Evolutionary conservation across 2,888 invertebrate species (phyloP), one percentile per base, ranked within the genome.

Genomic region (Apodemia duryi): DNA sequence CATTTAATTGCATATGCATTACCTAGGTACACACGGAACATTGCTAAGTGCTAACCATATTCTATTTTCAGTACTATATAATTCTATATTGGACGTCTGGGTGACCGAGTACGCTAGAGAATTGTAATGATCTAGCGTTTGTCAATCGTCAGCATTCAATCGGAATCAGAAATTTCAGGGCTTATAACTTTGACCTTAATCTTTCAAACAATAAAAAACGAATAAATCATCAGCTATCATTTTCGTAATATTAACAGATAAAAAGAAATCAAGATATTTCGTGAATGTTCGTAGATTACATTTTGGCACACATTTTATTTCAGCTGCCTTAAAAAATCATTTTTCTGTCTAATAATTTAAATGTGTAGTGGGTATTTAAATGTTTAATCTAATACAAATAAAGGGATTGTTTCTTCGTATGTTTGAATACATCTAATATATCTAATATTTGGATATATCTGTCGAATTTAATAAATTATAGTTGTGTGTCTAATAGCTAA

Each of bases 1-100:
- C 57, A 32, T 60, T 60, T 60, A 60, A 35, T 60, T 60, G 57
- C 32, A 35, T n/a, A 35, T n/a, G 57, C 7, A 32, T 57, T 29
- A 29, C 57, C 6, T 60, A 35, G 35, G 57, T 35, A 32, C 35
- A 60, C 35, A 11, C n/a, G 32, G 57, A 57, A 13, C 6, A 35
- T 32, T 13, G 35, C 57, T 32, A 6, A 11, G 35, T n/a, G 57
- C 57, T 60, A 29, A 35, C 32, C n/a, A 35, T 54, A 11, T 54
- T 54, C 10, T 32, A 32, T 60, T 51, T 35, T 11, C 35, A 60
- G 57, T 60, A 54, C 54, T 29, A 21, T 21, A 51, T 51, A 60
- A 60, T 60, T 60, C 57, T 60, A 35, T 60, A 57, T 57, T 11
- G 13, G n/a, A 60, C 6, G 29, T 29, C 54, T 54, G 35, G 5